Base-by-base conservation (phyloP, 1,140 invertebrate species). In the Diabrotica virgifera region DNA sequence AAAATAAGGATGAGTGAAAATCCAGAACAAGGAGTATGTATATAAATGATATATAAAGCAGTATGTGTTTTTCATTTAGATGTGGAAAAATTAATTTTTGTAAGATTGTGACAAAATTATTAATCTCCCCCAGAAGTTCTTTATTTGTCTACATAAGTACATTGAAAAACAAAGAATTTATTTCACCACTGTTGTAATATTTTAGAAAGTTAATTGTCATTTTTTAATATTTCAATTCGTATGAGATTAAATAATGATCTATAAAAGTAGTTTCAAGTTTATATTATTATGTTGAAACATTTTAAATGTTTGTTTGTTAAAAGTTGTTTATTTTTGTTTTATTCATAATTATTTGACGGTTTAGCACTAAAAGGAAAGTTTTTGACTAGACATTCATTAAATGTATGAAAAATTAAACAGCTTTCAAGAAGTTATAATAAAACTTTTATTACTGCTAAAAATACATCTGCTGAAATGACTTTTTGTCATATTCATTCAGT, bases 1-100 rank as follows among this genome's bases (percentile, higher is more conserved):
- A 73, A 72, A 65, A 67, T 65, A 67, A 68, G 67, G 62, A 73
- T 67, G 66, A 67, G 65, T 73, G 70, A 70, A 66, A 69, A 46
- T 10, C n/a, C 8, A 46, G n/a, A 46, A 46, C 40, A 46, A 46
- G 40, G 40, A 46, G 40, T 46, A 64, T 73, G 70, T 73, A 71
- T 63, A 73, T 73, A 73, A 65, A 69, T 67, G 60, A 69, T 59
- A 69, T 69, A 69, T 64, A 71, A 71, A 66, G 58, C 66, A 68
- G 63, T 67, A 67, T 63, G 63, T 70, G 67, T 68, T 51, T 61
- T 61, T 50, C n/a, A 52, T 61, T 61, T 12, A 52, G 35, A 51
- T 50, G n/a, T 36, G n/a, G 12, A 56, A 12, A 36, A 50, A 40
- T 56, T 55, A 37, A 11, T 56, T 57, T 56, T 55, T 63, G 36